Percentiles rank a stretch among this genome's conserved stretches.
Evolutionary conservation across 2,797 vertebrate species (phyloP).

Genomic region (Chanos chanos): DNA sequence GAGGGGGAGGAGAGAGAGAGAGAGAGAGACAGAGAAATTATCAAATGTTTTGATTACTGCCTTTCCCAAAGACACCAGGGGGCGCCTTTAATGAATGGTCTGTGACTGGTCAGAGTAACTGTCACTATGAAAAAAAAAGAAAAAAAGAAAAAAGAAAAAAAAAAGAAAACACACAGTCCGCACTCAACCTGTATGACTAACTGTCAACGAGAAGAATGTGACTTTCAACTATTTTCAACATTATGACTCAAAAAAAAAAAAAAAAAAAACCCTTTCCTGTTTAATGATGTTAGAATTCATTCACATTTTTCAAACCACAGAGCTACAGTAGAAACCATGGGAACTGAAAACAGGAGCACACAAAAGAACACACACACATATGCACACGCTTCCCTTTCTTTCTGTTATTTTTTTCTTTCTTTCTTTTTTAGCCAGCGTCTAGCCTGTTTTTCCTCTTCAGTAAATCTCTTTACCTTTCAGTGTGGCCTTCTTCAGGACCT

Average conservation of each 20-base stretch:
- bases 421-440: background rate
- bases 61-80: background rate
- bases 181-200: no score
- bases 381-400: no score
- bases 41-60: background rate
- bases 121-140: background rate
- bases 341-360: constrained; percentile 13
- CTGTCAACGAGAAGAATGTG: background rate
- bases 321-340: constrained; percentile 17
- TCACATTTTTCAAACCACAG: background rate
- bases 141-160: background rate
- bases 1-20: background rate
- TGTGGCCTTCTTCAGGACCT: constrained; percentile 95
- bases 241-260: background rate
- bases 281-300: no score
- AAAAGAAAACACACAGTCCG: no score
- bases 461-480: constrained; percentile 81
- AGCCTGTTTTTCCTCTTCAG: background rate
- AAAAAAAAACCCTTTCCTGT: no score
- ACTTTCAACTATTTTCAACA: constrained; percentile 2
- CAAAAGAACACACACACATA: constrained; percentile 12
- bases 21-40: background rate
- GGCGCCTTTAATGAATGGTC: background rate
- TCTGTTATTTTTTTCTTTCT: no score
- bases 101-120: no score